phyloP scores from a whole-genome alignment of 1,140 invertebrate species.

The Bombus superbus region DNA sequence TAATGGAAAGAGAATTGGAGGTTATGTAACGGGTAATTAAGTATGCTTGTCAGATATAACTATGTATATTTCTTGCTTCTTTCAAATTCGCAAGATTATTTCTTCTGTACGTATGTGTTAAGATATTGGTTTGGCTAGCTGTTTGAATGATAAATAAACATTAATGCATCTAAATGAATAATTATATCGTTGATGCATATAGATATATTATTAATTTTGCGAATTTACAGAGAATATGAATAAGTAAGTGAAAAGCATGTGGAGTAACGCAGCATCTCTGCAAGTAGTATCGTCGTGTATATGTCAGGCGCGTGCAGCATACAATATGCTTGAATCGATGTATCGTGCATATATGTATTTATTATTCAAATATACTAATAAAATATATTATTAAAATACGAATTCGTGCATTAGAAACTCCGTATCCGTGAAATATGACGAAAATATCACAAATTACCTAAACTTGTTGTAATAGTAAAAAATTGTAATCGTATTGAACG shows the following conservation, averaged over 20 bases:
- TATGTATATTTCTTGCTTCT: not conserved
- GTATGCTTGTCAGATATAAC: not conserved
- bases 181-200: not conserved
- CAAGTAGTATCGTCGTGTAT: conserved; percentile 1
- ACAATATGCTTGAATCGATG: no score
- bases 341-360: not conserved
- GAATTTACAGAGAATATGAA: not conserved
- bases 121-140: no score
- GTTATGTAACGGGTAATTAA: not conserved
- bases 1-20: not conserved
- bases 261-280: not conserved
- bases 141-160: no score
- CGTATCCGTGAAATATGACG: not conserved
- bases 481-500: not conserved
- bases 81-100: not conserved
- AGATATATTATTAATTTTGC: not conserved
- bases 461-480: not conserved
- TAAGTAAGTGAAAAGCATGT: not conserved
- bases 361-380: not conserved
- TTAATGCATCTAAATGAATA: not conserved
- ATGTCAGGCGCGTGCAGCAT: not conserved
- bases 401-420: not conserved
- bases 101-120: not conserved
- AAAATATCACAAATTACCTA: not conserved
- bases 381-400: no score